Base-by-base conservation (phyloP, 2,888 invertebrate species). In the Phyto melanocephala region DNA sequence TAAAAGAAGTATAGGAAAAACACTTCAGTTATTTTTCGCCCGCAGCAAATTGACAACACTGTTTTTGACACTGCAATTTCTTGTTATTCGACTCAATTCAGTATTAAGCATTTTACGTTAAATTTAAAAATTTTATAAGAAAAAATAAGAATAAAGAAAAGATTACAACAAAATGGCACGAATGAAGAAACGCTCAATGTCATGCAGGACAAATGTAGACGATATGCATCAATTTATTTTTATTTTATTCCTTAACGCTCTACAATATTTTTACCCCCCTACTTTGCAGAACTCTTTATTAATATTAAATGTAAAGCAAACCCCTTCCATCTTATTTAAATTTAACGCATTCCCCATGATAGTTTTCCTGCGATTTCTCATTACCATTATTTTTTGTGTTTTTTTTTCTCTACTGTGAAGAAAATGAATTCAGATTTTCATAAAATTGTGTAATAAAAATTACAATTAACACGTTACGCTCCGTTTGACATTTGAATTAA, bases 401-500 rank as follows among this genome's bases (percentile, higher is more conserved):
- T n/a, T n/a, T n/a, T 78, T 70, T 78, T 70, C 45, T 17, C 60
- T 63, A 28, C 33, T 60, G 82, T 71, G 71, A 78, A 81, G 81
- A 71, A 81, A 83, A 83, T 81, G 82, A 83, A 85, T 81, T 84
- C 74, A 84, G 84, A 84, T 85, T 84, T 85, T 80, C 80, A 85
- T 81, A 85, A 85, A 85, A 83, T 80, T 81, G 80, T 74, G 80
- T 78, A 83, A 84, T 85, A 84, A 85, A 84, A 84, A 84, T 84
- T 83, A 82, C 84, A 84, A 84, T 84, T 86, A 86, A 84, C 85
- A 86, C 79, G 84, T 80, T 83, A 83, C 84, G 85, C 86, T 85
- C 80, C 80, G 84, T 86, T 86, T 86, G 86, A 86, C 84, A 86
- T 84, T 84, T 85, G 84, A 85, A 84, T 86, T 86, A 86, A 86